A percentile compares a stretch with the other conserved stretches of the same genome.
These are phyloP conservation scores for Dryoscopus gambensis DNA, from an alignment of 2,113 vertebrate species.

Conservation along the genomic window DNA sequence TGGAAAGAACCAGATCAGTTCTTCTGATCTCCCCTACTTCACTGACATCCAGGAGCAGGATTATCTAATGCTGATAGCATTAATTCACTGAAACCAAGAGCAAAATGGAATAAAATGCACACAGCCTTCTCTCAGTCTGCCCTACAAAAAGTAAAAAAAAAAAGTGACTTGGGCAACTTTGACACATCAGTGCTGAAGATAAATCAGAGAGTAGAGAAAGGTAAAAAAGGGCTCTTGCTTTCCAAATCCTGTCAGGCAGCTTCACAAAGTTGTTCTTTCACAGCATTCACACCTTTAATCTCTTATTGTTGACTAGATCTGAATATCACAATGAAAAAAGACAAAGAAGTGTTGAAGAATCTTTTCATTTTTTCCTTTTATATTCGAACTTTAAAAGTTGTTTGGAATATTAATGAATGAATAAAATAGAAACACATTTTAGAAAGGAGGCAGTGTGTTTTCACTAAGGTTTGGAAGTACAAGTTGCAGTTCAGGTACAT, in stretches of 20 bases:
- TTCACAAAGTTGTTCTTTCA: conserved; percentile 17
- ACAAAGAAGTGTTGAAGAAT: neutral
- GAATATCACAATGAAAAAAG: neutral
- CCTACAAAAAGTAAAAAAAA: neutral
- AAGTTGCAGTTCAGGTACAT: neutral
- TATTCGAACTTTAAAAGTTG: conserved; percentile 22
- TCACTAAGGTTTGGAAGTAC: neutral
- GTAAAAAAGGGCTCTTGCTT: neutral
- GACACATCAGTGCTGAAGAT: neutral
- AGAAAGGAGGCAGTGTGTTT: neutral
- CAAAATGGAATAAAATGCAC: neutral
- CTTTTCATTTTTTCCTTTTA: neutral
- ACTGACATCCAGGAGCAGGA: neutral
- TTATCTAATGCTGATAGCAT: neutral
- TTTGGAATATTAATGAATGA: neutral
- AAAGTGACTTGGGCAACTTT: neutral
- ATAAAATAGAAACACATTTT: neutral
- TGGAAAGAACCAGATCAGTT: neutral
- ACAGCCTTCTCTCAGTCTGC: neutral
- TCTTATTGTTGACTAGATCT: conserved; percentile 7
- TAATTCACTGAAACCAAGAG: neutral
- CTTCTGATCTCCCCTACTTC: neutral
- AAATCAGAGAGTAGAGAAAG: neutral
- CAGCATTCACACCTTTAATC: neutral
- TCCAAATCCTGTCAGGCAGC: neutral